phyloP scores from a whole-genome alignment of 2,888 invertebrate species.

The Cybosia mesomella region DNA sequence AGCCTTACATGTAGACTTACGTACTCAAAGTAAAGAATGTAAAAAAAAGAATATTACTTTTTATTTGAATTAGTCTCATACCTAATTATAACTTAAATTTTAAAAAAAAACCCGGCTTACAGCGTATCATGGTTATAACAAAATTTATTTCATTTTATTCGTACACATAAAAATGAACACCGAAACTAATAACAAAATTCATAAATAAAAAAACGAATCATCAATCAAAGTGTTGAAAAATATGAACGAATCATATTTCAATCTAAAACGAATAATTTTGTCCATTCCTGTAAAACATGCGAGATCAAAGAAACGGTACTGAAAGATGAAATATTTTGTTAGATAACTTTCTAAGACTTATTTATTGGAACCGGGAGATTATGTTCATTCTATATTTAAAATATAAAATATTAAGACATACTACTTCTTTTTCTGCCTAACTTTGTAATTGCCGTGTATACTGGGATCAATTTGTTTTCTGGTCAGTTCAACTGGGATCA shows the following conservation, averaged over 20 bases:
- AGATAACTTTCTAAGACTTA: background rate
- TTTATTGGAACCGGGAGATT: background rate
- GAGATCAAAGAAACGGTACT: conserved; percentile 25
- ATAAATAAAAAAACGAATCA: conserved; percentile 16
- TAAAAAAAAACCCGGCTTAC: background rate
- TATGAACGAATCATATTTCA: conserved; percentile 22
- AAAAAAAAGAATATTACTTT: too few species aligned
- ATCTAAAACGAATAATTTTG: conserved; percentile 27
- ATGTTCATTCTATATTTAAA: background rate
- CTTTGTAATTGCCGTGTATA: background rate
- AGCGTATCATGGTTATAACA: background rate
- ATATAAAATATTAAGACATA: background rate
- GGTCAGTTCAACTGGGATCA: background rate
- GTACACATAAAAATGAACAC: background rate
- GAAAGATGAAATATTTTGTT: background rate
- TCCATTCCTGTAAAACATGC: conserved; percentile 3
- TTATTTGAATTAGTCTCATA: too few species aligned
- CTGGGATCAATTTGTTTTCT: background rate
- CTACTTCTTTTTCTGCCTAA: background rate
- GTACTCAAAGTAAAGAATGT: too few species aligned
- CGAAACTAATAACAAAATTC: background rate
- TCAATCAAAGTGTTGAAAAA: conserved; percentile 34
- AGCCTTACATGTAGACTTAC: too few species aligned
- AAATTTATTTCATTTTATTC: background rate
- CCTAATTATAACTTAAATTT: background rate